Conservation (phyloP, 1,140 invertebrate species). For the Atta texana region DNA sequence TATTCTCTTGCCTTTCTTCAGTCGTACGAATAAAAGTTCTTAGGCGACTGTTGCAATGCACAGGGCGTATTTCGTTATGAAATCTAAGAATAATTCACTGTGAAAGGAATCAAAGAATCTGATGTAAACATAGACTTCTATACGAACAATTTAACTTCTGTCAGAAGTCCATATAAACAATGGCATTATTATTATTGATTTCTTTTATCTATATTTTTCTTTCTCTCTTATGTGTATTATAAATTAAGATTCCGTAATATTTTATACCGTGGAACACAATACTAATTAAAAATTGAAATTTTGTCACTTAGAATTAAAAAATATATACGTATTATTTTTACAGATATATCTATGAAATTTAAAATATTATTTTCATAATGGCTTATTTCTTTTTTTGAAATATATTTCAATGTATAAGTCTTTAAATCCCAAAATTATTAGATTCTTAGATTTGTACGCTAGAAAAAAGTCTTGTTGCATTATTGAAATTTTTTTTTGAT, state of each 20-base stretch:
- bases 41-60: background rate
- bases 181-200: background rate
- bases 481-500: too few species aligned
- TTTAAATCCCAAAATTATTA: background rate
- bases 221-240: slow-evolving; percentile 1
- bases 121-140: background rate
- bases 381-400: background rate
- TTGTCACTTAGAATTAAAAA: background rate
- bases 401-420: background rate
- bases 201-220: slow-evolving; percentile 31
- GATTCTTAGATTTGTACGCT: background rate
- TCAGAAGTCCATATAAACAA: background rate
- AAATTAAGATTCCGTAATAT: slow-evolving; percentile 6
- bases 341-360: background rate
- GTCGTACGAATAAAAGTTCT: slow-evolving; percentile 59
- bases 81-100: background rate
- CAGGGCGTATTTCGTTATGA: background rate
- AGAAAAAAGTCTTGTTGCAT: too few species aligned
- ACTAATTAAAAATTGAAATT: background rate
- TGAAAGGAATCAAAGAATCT: background rate
- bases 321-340: slow-evolving; percentile 5
- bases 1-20: slow-evolving; percentile 13
- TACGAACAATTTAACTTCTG: background rate
- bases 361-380: slow-evolving; percentile 1
- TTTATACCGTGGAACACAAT: background rate